Percentiles rank a stretch among this genome's conserved stretches.
phyloP scores from a whole-genome alignment of 37 sponge, comb jelly and placozoan species.

The Mnemiopsis leidyi region DNA sequence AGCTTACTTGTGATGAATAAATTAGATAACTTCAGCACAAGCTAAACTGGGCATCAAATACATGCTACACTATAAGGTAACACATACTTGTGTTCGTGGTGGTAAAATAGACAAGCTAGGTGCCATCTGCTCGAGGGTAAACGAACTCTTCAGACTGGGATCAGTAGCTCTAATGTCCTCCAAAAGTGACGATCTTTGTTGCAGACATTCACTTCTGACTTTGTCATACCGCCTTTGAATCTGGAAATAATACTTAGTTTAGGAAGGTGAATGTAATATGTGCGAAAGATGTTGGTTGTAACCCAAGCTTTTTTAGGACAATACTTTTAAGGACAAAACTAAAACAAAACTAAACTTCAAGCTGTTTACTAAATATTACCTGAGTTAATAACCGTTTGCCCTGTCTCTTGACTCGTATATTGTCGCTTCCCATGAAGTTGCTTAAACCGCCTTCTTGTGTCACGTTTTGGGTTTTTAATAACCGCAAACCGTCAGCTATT shows the following conservation, averaged over 20 bases:
- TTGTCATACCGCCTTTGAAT: conserved; percentile 32
- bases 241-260: neutral
- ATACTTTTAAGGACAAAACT: neutral
- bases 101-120: conserved; percentile 53
- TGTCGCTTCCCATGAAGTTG: neutral
- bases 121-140: conserved; percentile 25
- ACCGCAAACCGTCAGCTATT: neutral
- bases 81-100: neutral
- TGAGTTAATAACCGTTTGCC: neutral
- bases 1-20: too few relatives aligned
- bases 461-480: neutral
- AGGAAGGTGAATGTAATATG: neutral
- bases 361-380: neutral
- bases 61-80: too few relatives aligned
- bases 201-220: conserved; percentile 30
- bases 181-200: conserved; percentile 31
- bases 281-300: neutral
- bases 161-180: conserved; percentile 7
- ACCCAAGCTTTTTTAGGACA: neutral
- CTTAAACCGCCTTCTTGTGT: neutral
- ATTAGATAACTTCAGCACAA: too few relatives aligned
- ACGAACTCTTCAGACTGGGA: conserved; percentile 29
- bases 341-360: neutral
- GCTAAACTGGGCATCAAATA: too few relatives aligned
- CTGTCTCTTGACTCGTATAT: neutral